Evolutionary conservation across 2,797 vertebrate species (phyloP), one percentile per base, ranked within the genome.

Genomic region (Myripristis murdjan): DNA sequence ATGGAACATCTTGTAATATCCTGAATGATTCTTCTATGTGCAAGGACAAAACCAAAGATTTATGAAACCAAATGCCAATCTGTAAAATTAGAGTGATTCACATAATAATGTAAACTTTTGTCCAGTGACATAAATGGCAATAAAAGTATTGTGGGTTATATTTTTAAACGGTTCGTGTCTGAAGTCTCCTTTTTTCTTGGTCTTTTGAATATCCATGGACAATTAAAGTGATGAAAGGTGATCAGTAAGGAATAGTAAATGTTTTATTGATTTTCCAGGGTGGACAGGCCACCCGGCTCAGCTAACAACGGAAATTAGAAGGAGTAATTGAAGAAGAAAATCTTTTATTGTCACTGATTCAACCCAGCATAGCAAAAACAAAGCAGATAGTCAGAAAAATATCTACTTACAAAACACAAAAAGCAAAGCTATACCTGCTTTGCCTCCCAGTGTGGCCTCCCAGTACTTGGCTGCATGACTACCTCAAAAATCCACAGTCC

Each of bases 61-160:
- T 70, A 52, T 47, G 26, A 77, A 81, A 84, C 66, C 62, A 73
- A 77, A 76, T 66, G 76, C 76, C 81, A 84, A 90, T 85, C 53
- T 86, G 82, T 89, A 72, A 86, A 89, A 91, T 86, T 77, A 75
- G 62, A 82, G 53, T 84, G 73, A 92, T 83, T 87, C 83, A 78
- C 70, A 46, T 87, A 43, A 84, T 91, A 87, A 86, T 92, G 88
- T 91, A 87, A 86, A 91, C 88, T 81, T 95, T 90, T 95, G 94
- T 94, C 93, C 89, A 84, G 91, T 94, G 87, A 92, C 91, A 90
- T 93, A 86, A 90, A 94, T 91, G 88, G 92, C 94, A 98, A 97
- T 98, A 97, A 98, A 96, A 95, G 93, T 95, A 96, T 96, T 95
- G 95, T 96, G 96, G 95, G 95, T 96, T 96, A 95, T 91, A 92